phyloP scores from a whole-genome alignment of 1,140 invertebrate species.

The Venustaconcha ellipsiformis region DNA sequence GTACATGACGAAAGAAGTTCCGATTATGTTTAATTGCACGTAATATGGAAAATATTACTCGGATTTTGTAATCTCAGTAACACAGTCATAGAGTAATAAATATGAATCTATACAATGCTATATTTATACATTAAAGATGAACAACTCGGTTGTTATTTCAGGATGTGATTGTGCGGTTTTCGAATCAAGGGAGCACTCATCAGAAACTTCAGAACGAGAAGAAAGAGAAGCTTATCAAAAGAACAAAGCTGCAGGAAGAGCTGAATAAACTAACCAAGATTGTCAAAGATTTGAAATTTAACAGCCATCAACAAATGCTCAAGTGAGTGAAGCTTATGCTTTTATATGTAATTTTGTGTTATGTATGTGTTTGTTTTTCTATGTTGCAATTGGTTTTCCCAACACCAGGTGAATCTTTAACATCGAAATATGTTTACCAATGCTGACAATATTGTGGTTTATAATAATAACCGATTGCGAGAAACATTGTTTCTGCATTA shows the following conservation, averaged over 20 bases:
- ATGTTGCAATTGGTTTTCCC: no score
- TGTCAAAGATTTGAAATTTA: slow-evolving; percentile 48
- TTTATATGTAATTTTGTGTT: no score
- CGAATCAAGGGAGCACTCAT: slow-evolving; percentile 38
- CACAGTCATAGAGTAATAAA: background rate
- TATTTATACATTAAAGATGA: background rate
- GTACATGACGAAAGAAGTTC: no score
- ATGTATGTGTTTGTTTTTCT: no score
- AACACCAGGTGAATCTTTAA: no score
- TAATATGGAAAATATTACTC: no score
- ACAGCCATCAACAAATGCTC: slow-evolving; percentile 36
- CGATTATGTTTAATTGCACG: no score
- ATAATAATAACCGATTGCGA: no score
- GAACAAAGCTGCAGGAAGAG: slow-evolving; percentile 32
- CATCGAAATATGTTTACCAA: no score
- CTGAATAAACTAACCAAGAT: slow-evolving; percentile 22
- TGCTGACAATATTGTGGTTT: no score
- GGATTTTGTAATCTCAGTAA: no score
- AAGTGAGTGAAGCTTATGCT: slow-evolving; percentile 19
- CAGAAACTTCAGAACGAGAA: slow-evolving; percentile 28
- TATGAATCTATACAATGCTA: background rate
- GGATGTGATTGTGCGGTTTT: slow-evolving; percentile 40
- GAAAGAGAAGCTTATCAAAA: slow-evolving; percentile 28
- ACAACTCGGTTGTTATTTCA: slow-evolving; percentile 2
- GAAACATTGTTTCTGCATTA: no score